Evolutionary conservation across 2,888 invertebrate genomes (phyloP).

Genomic region (Congeria kusceri): DNA sequence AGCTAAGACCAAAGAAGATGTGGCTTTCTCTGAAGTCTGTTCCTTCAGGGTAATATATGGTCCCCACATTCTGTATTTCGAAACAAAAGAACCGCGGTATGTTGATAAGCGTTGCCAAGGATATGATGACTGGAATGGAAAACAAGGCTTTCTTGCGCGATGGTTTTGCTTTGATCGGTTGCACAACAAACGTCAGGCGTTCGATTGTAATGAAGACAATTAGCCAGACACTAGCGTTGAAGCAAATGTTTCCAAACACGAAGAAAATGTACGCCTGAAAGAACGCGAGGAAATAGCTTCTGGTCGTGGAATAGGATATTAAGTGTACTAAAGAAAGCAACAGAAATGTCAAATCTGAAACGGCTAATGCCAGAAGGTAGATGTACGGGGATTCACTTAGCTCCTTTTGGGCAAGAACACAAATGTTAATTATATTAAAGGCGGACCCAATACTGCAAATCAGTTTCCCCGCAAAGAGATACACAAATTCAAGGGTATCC

Average conservation of each 20-base stretch:
- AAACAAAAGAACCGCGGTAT: constrained; percentile 75
- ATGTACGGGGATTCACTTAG: constrained; percentile 82
- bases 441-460: constrained; percentile 81
- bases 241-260: constrained; percentile 78
- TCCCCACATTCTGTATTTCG: constrained; percentile 30
- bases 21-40: constrained; percentile 66
- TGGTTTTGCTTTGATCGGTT: constrained; percentile 75
- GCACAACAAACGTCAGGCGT: constrained; percentile 77
- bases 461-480: constrained; percentile 72
- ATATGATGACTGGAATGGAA: constrained; percentile 67
- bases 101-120: constrained; percentile 70
- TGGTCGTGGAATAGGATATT: constrained; percentile 40
- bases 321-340: constrained; percentile 69
- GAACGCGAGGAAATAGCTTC: constrained; percentile 68
- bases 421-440: constrained; percentile 79
- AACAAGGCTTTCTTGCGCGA: constrained; percentile 70
- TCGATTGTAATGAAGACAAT: constrained; percentile 81
- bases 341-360: constrained; percentile 76
- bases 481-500: constrained; percentile 17
- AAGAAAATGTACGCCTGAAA: constrained; percentile 77
- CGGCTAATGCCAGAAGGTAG: constrained; percentile 79
- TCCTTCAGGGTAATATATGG: constrained; percentile 38
- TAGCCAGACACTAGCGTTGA: constrained; percentile 78
- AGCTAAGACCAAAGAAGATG: constrained; percentile 65
- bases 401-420: constrained; percentile 77